These are phyloP conservation scores for Caenorhabditis auriculariae DNA, from an alignment of 2,888 invertebrate species.

Conservation along the genomic window DNA sequence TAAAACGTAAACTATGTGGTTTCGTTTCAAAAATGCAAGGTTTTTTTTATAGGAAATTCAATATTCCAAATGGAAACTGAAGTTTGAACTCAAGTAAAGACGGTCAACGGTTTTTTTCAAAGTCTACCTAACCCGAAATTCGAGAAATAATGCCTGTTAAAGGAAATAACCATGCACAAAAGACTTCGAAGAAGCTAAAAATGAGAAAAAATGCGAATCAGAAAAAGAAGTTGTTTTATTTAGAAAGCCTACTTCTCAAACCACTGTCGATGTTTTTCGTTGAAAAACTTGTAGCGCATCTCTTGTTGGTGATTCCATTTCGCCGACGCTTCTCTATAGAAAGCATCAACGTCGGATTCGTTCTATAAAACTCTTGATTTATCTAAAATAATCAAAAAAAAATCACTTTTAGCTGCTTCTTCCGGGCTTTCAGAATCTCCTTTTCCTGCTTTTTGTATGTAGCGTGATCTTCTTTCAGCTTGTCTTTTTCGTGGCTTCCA, in stretches of 20 bases:
- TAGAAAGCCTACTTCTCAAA: slow-evolving; percentile 30
- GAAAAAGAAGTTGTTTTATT: no score
- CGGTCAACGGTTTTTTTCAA: no score
- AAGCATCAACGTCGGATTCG: slow-evolving; percentile 14
- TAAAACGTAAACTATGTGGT: no score
- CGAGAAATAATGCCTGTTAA: no score
- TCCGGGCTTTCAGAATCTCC: slow-evolving; percentile 22
- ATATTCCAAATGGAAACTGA: no score
- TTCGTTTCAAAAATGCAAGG: no score
- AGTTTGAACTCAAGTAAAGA: no score
- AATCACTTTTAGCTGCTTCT: slow-evolving; percentile 15
- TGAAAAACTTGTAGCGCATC: slow-evolving; percentile 45
- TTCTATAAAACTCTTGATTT: slow-evolving; percentile 8
- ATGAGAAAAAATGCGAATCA: no score
- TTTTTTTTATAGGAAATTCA: no score
- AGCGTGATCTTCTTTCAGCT: slow-evolving; percentile 21
- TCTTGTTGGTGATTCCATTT: slow-evolving; percentile 39
- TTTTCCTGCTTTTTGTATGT: slow-evolving; percentile 33
- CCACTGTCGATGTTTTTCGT: slow-evolving; percentile 40
- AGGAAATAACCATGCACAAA: no score
- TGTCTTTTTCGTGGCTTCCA: slow-evolving; percentile 35
- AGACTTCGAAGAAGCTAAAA: no score
- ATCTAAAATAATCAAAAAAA: background rate
- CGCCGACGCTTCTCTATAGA: slow-evolving; percentile 26
- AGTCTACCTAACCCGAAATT: no score